Evolutionary conservation across 1,140 invertebrate species (phyloP), one percentile per base, ranked within the genome.

Genomic region (Colletes latitarsis): DNA sequence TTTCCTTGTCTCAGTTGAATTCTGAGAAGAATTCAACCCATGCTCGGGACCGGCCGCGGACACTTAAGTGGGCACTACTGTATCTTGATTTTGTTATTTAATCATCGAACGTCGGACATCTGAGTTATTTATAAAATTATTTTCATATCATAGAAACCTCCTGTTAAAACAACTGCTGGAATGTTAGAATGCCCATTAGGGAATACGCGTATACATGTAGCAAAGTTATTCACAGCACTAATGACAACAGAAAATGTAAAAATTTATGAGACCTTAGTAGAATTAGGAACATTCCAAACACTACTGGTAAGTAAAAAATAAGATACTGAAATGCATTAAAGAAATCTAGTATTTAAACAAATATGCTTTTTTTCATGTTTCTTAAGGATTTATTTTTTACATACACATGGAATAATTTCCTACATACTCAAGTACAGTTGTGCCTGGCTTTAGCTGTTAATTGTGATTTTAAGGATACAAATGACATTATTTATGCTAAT

Each of bases 381-480:
- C 14, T 71, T 87, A 91, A 98, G 94, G 96, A 98, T 94, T 94
- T 98, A 92, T 97, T 97, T 94, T 97, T 98, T 92, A 94, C 95
- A 89, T 97, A 96, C 94, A 94, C 95, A 49, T 96, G 96, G 95
- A 98, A 98, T 94, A 98, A 98, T 94, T 98, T 98, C 93, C 94
- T 98, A 84, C 98, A 98, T 93, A 96, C 96, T 76, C 96, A 97
- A 94, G 96, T 98, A 67, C 95, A 96, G 92, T 95, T 95, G 90
- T 96, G 96, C 89, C 93, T 98, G 74, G 93, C 94, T 70, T 94
- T 95, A 92, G 96, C 96, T 83, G 94, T 97, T 76, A 93, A 92
- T 85, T 91, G 88, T 62, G 86, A 90, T 78, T 90, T 84, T 82
- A 87, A 92, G 60, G 92, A 92, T 75, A 89, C 88, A 84, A 90